phyloP scores from a whole-genome alignment of 2,113 vertebrate genomes.

The Tragulus kanchil region DNA sequence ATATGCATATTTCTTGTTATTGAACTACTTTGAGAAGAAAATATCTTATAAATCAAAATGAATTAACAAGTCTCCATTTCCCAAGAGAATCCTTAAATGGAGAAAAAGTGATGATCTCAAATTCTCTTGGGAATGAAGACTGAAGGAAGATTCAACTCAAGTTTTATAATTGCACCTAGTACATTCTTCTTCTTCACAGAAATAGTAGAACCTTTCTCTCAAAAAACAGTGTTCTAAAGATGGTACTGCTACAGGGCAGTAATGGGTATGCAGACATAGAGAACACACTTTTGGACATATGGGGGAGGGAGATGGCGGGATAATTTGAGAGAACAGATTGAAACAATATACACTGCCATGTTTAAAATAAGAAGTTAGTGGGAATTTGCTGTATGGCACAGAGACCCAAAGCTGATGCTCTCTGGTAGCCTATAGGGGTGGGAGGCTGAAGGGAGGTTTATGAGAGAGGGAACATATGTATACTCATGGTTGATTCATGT shows the following conservation, averaged over 20 bases:
- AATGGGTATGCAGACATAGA: neutral
- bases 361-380: neutral
- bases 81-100: neutral
- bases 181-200: constrained; percentile 14
- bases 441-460: neutral
- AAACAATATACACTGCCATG: neutral
- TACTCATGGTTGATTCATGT: neutral
- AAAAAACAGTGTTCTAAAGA: neutral
- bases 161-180: neutral
- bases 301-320: neutral
- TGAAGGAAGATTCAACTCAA: constrained; percentile 19
- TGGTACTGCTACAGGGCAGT: neutral
- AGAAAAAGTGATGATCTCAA: neutral
- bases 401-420: neutral
- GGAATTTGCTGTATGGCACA: neutral
- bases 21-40: constrained; percentile 50
- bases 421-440: neutral
- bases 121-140: constrained; percentile 55
- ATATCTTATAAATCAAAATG: constrained; percentile 45
- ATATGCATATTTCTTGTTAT: neutral
- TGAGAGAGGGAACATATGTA: neutral
- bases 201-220: neutral
- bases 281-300: neutral
- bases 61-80: neutral
- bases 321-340: neutral